These are phyloP conservation scores for Phaonia tiefii DNA, from an alignment of 2,888 invertebrate species.

Conservation along the genomic window DNA sequence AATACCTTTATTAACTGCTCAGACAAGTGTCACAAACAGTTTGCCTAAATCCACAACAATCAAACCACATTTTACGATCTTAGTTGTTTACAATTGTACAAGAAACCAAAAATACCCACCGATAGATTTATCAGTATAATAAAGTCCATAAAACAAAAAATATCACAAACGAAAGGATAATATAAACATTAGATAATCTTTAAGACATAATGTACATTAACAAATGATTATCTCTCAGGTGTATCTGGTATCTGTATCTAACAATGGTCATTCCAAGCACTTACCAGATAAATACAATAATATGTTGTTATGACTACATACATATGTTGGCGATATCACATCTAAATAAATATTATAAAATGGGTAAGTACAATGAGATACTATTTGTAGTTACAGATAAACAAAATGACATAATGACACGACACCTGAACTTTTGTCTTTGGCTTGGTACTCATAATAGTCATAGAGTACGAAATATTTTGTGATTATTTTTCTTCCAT, in stretches of 20 bases:
- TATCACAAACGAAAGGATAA: conserved; percentile 53
- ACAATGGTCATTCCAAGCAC: background rate
- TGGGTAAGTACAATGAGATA: background rate
- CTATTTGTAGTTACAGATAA: background rate
- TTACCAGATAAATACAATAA: background rate
- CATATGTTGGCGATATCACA: background rate
- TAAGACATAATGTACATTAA: conserved; percentile 38
- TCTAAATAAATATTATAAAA: conserved; percentile 8
- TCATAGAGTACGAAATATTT: too few relatives aligned
- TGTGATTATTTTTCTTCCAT: background rate
- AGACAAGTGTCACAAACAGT: too few relatives aligned
- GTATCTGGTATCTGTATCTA: conserved; percentile 6
- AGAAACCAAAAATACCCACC: too few relatives aligned
- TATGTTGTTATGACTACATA: background rate
- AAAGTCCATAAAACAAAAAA: background rate
- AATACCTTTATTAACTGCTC: too few relatives aligned
- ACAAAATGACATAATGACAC: conserved; percentile 22
- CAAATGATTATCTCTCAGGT: conserved; percentile 32
- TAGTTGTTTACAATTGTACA: too few relatives aligned
- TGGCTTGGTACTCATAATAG: too few relatives aligned
- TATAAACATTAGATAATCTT: conserved; percentile 58
- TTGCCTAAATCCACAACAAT: too few relatives aligned
- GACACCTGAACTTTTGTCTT: conserved; percentile 9
- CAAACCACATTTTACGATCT: too few relatives aligned
- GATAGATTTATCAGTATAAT: too few relatives aligned